A percentile compares a stretch with the other conserved stretches of the same genome.
phyloP scores from a whole-genome alignment of 2,888 invertebrate genomes.

The Hydriomena furcata region DNA sequence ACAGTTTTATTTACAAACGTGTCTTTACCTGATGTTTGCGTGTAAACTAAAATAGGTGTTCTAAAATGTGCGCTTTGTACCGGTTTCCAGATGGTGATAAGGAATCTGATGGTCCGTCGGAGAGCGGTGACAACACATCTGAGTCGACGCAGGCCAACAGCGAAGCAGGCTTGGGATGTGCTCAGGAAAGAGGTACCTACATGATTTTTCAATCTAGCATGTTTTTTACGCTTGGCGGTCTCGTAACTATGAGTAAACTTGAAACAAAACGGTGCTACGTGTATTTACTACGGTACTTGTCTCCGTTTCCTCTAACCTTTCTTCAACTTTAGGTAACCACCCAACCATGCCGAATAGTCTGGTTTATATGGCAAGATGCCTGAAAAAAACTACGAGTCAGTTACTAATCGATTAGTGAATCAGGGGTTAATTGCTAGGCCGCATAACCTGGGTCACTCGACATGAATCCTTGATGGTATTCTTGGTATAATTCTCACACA shows the following conservation, averaged over 20 bases:
- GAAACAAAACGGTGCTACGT: no score
- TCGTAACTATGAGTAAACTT: no score
- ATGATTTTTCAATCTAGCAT: background rate
- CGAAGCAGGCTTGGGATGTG: constrained; percentile 53
- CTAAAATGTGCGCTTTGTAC: constrained; percentile 39
- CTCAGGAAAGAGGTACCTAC: constrained; percentile 81
- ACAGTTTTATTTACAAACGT: background rate
- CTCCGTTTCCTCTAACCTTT: no score
- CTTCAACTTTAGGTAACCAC: background rate
- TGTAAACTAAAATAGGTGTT: constrained; percentile 46
- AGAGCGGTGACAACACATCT: constrained; percentile 80
- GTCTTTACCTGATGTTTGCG: constrained; percentile 32
- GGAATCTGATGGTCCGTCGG: constrained; percentile 79
- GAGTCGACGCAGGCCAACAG: constrained; percentile 74
- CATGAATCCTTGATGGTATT: background rate
- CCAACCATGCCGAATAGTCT: background rate
- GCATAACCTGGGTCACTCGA: no score
- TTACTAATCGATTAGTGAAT: background rate
- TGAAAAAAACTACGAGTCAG: background rate
- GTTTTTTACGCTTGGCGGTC: background rate
- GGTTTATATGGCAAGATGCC: background rate
- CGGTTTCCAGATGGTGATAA: constrained; percentile 76
- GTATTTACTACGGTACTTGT: no score
- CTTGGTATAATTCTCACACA: no score
- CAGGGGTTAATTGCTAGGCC: no score